Conservation (phyloP, 64 coral and sea anemone species). For the Hydrozoanthus tunicans region DNA sequence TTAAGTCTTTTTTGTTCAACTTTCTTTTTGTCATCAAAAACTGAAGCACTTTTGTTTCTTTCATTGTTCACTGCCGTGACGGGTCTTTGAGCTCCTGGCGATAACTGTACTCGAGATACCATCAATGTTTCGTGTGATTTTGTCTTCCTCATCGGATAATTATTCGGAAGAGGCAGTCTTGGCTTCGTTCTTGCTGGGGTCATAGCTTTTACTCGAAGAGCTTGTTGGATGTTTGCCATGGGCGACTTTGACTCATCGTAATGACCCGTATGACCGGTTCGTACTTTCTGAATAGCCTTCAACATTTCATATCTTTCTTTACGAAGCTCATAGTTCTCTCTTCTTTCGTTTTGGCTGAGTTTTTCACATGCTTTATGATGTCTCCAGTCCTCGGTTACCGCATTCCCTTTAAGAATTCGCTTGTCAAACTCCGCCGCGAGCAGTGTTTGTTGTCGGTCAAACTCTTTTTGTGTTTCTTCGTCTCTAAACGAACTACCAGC, state of each 20-base stretch:
- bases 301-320: conserved; percentile 64
- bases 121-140: conserved; percentile 59
- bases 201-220: conserved; percentile 42
- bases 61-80: background rate
- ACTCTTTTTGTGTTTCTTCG: conserved; percentile 55
- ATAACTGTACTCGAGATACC: background rate
- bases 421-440: conserved; percentile 73
- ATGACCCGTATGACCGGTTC: conserved; percentile 54
- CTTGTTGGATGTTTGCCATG: conserved; percentile 72
- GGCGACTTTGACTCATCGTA: conserved; percentile 75
- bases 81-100: background rate
- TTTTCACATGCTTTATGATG: conserved; percentile 65
- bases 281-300: conserved; percentile 64
- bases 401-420: conserved; percentile 68
- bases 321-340: conserved; percentile 53
- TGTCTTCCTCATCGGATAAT: conserved; percentile 37
- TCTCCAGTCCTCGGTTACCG: conserved; percentile 68
- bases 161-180: conserved; percentile 37
- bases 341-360: conserved; percentile 60
- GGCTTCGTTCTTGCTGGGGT: conserved; percentile 34
- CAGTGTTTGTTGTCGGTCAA: conserved; percentile 67
- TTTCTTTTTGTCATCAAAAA: background rate
- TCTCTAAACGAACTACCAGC: conserved; percentile 2
- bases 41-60: background rate
- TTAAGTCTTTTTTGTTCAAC: background rate